Conservation (phyloP, 2,797 vertebrate genomes). For the Onychomys arenicola region DNA sequence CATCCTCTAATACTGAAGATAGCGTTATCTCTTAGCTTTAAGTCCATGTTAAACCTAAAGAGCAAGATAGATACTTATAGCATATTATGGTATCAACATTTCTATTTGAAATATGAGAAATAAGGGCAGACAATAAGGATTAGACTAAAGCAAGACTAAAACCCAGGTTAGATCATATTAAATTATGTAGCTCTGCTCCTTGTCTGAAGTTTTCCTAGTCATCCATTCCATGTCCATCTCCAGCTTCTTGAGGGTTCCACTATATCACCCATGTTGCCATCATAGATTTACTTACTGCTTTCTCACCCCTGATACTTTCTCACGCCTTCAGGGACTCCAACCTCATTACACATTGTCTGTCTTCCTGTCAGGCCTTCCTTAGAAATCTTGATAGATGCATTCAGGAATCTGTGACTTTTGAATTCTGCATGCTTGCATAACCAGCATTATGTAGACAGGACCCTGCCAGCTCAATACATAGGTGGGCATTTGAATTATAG, state of each 20-base stretch:
- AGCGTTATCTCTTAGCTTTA: neutral
- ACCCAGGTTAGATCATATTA: neutral
- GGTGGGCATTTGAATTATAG: neutral
- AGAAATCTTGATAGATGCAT: neutral
- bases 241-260: neutral
- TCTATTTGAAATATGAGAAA: neutral
- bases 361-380: neutral
- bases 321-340: neutral
- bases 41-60: neutral
- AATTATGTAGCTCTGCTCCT: neutral
- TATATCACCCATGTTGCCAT: neutral
- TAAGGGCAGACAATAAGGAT: neutral
- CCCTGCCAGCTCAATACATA: neutral
- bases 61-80: neutral
- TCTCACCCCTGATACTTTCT: no score
- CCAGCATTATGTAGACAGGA: neutral
- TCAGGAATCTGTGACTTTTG: neutral
- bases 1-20: neutral
- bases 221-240: neutral
- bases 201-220: neutral
- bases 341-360: neutral
- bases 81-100: neutral
- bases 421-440: neutral
- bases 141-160: neutral
- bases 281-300: neutral